A percentile compares a stretch with the other conserved stretches of the same genome.
Conservation (phyloP, 2,113 vertebrate species). For the Tenebrosternarchus preto region DNA sequence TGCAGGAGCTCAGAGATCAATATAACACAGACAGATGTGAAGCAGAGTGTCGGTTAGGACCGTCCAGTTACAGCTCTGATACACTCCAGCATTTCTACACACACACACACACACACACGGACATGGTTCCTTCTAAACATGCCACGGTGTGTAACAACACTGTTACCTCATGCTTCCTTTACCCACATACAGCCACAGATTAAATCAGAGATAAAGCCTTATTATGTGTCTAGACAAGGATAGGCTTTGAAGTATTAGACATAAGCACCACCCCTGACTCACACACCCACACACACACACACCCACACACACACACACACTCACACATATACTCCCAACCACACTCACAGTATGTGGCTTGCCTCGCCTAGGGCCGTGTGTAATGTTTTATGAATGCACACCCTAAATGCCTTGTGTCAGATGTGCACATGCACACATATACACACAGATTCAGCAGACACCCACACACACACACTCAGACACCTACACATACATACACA, state of each 20-base stretch:
- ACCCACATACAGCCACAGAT: slow-evolving; percentile 17
- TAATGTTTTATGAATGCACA: slow-evolving; percentile 55
- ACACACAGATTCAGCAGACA: slow-evolving; percentile 32
- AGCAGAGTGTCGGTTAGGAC: slow-evolving; percentile 52
- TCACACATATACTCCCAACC: slow-evolving; percentile 15
- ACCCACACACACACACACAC: slow-evolving; percentile 6
- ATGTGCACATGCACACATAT: neutral
- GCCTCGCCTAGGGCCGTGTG: slow-evolving; percentile 40
- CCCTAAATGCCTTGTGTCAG: slow-evolving; percentile 40
- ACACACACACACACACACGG: neutral
- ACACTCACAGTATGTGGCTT: slow-evolving; percentile 9
- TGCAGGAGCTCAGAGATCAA: slow-evolving; percentile 50
- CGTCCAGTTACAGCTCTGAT: slow-evolving; percentile 52
- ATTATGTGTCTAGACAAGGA: slow-evolving; percentile 42
- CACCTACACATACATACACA: neutral
- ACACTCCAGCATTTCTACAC: slow-evolving; percentile 28
- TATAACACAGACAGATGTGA: slow-evolving; percentile 46
- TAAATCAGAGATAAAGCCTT: slow-evolving; percentile 5
- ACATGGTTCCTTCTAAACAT: neutral
- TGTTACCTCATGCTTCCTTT: slow-evolving; percentile 27
- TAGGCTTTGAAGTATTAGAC: slow-evolving; percentile 43
- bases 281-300: neutral
- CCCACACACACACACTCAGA: neutral
- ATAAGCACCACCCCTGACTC: neutral
- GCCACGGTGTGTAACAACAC: neutral